These are phyloP conservation scores for Cremastinae sp. DNA, from an alignment of 2,888 invertebrate genomes.

Conservation along the genomic window DNA sequence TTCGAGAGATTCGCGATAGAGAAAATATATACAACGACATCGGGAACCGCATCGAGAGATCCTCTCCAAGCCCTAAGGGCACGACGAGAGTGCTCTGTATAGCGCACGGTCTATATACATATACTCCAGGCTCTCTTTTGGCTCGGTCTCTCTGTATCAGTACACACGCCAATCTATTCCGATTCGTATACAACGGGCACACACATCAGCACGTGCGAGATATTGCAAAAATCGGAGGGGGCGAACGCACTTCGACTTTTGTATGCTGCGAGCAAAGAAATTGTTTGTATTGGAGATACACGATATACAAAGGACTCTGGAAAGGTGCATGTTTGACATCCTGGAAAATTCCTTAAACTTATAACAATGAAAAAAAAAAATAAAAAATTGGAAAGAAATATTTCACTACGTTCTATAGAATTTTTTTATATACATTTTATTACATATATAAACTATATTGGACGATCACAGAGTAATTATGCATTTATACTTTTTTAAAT, in stretches of 20 bases:
- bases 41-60: conserved; percentile 33
- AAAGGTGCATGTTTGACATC: neutral
- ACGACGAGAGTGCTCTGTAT: conserved; percentile 52
- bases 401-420: too few relatives aligned
- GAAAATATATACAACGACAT: neutral
- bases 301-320: neutral
- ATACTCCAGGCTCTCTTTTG: conserved; percentile 12
- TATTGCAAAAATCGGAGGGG: conserved; percentile 29
- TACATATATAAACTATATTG: too few relatives aligned
- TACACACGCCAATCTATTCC: conserved; percentile 48
- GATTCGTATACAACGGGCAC: conserved; percentile 33
- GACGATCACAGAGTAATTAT: too few relatives aligned
- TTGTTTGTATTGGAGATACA: conserved; percentile 16
- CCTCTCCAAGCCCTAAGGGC: conserved; percentile 59
- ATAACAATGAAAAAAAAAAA: too few relatives aligned
- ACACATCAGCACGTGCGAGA: conserved; percentile 43
- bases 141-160: conserved; percentile 36
- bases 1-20: neutral
- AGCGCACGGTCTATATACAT: conserved; percentile 44
- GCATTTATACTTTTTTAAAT: too few relatives aligned
- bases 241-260: conserved; percentile 9
- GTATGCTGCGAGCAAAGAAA: conserved; percentile 12
- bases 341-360: neutral
- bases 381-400: too few relatives aligned
- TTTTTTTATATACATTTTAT: too few relatives aligned